phyloP scores from a whole-genome alignment of 2,888 invertebrate species.

The Campoplex nolae region DNA sequence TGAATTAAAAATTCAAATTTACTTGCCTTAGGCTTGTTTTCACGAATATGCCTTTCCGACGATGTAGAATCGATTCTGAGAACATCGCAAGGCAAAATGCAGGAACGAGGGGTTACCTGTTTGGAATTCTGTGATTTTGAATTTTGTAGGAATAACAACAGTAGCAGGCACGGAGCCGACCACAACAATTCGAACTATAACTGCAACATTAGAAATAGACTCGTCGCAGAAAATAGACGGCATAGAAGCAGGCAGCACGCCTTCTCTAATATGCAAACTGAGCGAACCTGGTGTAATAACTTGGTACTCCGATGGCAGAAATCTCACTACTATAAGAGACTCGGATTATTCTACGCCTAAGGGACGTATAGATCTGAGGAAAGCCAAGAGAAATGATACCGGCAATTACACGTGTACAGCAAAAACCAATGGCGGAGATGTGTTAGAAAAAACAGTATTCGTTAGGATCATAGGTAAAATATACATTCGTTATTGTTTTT shows the following conservation, averaged over 20 bases:
- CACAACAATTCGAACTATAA: slow-evolving; percentile 63
- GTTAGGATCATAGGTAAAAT: slow-evolving; percentile 82
- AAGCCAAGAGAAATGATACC: slow-evolving; percentile 86
- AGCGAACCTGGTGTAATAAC: slow-evolving; percentile 85
- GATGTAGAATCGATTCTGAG: slow-evolving; percentile 57
- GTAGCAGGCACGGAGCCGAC: slow-evolving; percentile 65
- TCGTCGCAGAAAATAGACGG: slow-evolving; percentile 80
- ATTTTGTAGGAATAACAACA: slow-evolving; percentile 72
- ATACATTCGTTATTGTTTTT: background rate
- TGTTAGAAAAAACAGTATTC: slow-evolving; percentile 78
- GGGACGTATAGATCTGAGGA: slow-evolving; percentile 86
- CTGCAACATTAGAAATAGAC: slow-evolving; percentile 74
- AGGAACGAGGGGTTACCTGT: background rate
- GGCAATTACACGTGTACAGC: slow-evolving; percentile 88
- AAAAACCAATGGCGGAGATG: slow-evolving; percentile 82
- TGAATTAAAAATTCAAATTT: background rate
- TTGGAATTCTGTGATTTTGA: slow-evolving; percentile 21
- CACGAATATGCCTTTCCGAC: slow-evolving; percentile 13
- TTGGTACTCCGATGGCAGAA: slow-evolving; percentile 87
- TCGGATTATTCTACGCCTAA: slow-evolving; percentile 71
- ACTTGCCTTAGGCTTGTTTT: background rate
- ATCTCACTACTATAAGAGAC: slow-evolving; percentile 84
- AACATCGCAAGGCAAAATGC: slow-evolving; percentile 46
- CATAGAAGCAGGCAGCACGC: slow-evolving; percentile 82
- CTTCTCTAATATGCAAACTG: slow-evolving; percentile 86